A percentile compares a stretch with the other conserved stretches of the same genome.
These are phyloP conservation scores for Polyergus mexicanus DNA, from an alignment of 1,140 invertebrate genomes.

Conservation along the genomic window DNA sequence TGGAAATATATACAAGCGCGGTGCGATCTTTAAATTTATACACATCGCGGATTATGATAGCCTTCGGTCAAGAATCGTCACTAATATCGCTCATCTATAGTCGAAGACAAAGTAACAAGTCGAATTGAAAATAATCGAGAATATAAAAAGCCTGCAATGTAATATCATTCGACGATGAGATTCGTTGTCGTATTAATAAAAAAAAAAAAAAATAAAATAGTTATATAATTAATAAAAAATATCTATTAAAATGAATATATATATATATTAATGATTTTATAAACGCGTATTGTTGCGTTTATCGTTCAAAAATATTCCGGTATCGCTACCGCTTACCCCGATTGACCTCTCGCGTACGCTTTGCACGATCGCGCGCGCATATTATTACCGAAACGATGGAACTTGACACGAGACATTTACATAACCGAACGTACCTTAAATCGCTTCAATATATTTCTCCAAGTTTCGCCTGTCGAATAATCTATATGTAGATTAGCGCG, in stretches of 20 bases:
- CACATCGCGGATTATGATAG: neutral
- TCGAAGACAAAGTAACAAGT: neutral
- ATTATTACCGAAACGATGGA: conserved; percentile 47
- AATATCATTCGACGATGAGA: neutral
- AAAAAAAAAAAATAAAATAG: too few species aligned
- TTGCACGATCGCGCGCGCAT: neutral
- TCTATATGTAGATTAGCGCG: conserved; percentile 47
- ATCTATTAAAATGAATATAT: neutral
- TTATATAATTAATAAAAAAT: conserved; percentile 9
- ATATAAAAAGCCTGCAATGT: neutral
- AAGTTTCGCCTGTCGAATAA: conserved; percentile 16
- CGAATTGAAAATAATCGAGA: neutral
- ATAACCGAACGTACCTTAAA: conserved; percentile 36
- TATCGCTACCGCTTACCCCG: conserved; percentile 34
- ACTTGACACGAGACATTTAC: conserved; percentile 42
- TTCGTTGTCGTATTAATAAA: neutral
- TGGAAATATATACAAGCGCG: neutral
- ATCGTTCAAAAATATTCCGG: conserved; percentile 47
- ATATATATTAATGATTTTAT: conserved; percentile 18
- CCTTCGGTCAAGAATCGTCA: neutral
- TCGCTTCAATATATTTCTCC: conserved; percentile 16
- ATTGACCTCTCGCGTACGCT: conserved; percentile 8
- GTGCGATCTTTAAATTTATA: conserved; percentile 26
- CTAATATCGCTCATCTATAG: conserved; percentile 23
- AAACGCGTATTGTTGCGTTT: neutral